Evolutionary conservation across 1,140 invertebrate genomes (phyloP).

Genomic region (Drosophila nannoptera): DNA sequence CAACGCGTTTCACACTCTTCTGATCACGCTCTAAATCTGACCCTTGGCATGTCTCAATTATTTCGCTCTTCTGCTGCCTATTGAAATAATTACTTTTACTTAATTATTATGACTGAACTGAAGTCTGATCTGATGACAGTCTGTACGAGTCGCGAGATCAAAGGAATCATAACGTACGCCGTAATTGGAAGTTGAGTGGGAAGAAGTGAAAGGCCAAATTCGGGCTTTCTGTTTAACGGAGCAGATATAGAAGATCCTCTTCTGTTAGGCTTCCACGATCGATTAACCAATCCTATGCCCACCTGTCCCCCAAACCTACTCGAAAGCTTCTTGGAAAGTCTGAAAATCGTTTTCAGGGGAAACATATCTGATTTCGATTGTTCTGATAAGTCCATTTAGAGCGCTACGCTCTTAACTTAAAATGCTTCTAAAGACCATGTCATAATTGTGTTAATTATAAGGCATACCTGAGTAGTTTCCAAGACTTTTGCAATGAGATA

Average conservation of each 20-base stretch:
- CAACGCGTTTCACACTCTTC: conserved; percentile 16
- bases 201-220: not conserved
- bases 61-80: not conserved
- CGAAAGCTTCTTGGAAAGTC: too few species aligned
- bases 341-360: too few species aligned
- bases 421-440: too few species aligned
- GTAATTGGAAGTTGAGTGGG: too few species aligned
- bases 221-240: not conserved
- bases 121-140: conserved; percentile 14
- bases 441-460: not conserved
- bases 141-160: conserved; percentile 26
- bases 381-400: too few species aligned
- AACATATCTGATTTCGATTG: too few species aligned
- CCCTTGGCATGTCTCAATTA: conserved; percentile 33
- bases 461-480: not conserved
- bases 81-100: conserved; percentile 8
- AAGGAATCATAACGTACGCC: not conserved
- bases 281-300: too few species aligned
- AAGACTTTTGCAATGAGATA: conserved; percentile 1
- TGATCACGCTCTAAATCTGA: not conserved
- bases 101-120: not conserved
- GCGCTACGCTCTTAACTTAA: too few species aligned
- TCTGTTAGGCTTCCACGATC: too few species aligned
- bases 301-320: too few species aligned
- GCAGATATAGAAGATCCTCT: too few species aligned